Base-by-base conservation (phyloP, 2,113 vertebrate species). In the Spea multiplicata region DNA sequence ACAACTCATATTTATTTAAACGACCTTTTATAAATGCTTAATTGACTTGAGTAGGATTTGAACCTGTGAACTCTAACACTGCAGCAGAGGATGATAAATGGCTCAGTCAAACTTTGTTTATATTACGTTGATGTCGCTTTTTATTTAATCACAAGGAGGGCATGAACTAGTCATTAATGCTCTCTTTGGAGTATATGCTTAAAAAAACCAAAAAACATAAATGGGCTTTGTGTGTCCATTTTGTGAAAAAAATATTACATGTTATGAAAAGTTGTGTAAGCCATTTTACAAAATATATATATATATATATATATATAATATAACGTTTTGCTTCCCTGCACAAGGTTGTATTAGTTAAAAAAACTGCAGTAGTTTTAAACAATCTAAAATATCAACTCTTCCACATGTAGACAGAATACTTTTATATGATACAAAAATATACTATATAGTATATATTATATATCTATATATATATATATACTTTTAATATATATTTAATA, bases 31-130 rank as follows among this genome's bases (percentile, higher is more conserved):
- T 72, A 73, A 79, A 64, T 79, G 45, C 64, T 61, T 80, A 80
- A 80, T 80, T 80, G 71, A 59, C 64, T 80, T 74, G 67, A 74
- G 71, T 80, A 74, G 71, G 64, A 67, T 73, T 68, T 80, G 71
- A 80, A 80, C 78, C 78, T 80, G 78, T 80, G 78, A 80, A 80
- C 64, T 74, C 62, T 74, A 80, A 80, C 78, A 74, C 78, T 12
- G 52, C 78, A 61, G 61, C 50, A 45, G 71, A 47, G 70, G 71
- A 64, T 80, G 71, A 80, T 80, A 74, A 80, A 80, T 80, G 57
- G 30, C 78, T 74, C 44, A 80, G 64, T 57, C 78, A 80, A 68
- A 64, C 71, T 74, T 64, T 80, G 78, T 80, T 80, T 80, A 74
- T 74, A 68, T 80, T 68, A 80, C 78, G 64, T 80, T 80, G 74